Conservation (phyloP, 2,888 invertebrate genomes). For the Troglohyphantes excavatus region DNA sequence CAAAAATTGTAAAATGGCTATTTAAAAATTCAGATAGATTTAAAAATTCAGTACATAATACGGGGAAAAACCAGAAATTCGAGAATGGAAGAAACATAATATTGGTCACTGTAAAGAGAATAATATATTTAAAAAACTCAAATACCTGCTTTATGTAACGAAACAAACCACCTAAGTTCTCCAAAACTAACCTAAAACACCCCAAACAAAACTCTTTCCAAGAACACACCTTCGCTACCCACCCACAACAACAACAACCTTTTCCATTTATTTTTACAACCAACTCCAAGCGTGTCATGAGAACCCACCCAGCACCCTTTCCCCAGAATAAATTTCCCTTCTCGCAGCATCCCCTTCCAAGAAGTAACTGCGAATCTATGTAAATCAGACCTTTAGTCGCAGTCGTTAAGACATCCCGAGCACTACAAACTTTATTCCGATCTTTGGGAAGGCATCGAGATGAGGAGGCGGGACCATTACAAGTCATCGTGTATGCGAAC, state of each 20-base stretch:
- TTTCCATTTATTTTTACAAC: constrained; percentile 35
- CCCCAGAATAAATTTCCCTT: constrained; percentile 51
- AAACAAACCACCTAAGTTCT: not conserved
- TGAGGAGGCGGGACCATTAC: constrained; percentile 47
- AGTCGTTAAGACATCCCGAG: constrained; percentile 37
- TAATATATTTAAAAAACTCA: too few species aligned
- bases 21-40: too few species aligned
- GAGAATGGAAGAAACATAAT: too few species aligned
- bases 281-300: not conserved
- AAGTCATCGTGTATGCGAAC: constrained; percentile 43
- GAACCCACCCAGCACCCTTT: constrained; percentile 34
- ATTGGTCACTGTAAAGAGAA: too few species aligned
- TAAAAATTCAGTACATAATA: too few species aligned
- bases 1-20: too few species aligned
- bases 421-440: constrained; percentile 29
- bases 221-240: not conserved
- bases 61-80: too few species aligned
- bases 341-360: constrained; percentile 3
- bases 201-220: too few species aligned
- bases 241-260: not conserved
- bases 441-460: constrained; percentile 9
- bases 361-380: constrained; percentile 62
- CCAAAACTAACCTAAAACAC: not conserved
- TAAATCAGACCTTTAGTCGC: constrained; percentile 47
- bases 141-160: not conserved